Evolutionary conservation across 2,888 invertebrate genomes (phyloP), one percentile per base, ranked within the genome.

Genomic region (Keiferia lycopersicella): DNA sequence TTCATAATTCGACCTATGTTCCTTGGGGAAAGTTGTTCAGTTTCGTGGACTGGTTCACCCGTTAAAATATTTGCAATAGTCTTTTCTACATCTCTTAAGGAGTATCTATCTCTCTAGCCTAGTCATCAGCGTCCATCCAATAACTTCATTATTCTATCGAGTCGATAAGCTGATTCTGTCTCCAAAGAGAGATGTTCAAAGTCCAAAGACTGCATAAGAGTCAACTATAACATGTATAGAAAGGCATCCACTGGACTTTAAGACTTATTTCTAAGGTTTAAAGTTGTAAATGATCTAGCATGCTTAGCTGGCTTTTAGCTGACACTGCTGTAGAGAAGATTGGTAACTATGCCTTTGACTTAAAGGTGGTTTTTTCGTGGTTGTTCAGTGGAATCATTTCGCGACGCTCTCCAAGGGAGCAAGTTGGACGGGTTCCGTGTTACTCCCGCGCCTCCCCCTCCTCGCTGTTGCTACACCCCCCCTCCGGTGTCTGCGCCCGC

Each of bases 341-440:
- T 51, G 51, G 51, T 1, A 22, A 12, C 2, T 20, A 18, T 2
- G 18, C 12, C 12, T 22, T 20, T 0, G 20, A 2, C 0, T 34
- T 6, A 8, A 56, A 56, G 56, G 56, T 56, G 14, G 30, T 1
- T 2, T 11, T 56, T 56, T 7, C 26, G 26, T 30, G 16, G 26
- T 6, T 4, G 30, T 3, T 2, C 26, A 26, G 53, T 56, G 30
- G 66, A 74, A 81, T 84, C 81, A 88, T 89, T 90, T 89, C 83
- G 90, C 90, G 84, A 87, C 82, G 78, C 74, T 41, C 41, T 41
- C 41, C 1, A 78, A 78, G 73, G 77, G 73, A 81, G 80, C 76
- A 80, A 56, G 56, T 30, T 14, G 30, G 88, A 88, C 90, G 78
- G 90, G 90, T 88, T 90, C 90, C 85, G 90, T 90, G 89, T 90